Percentiles rank a stretch among this genome's conserved stretches.
Evolutionary conservation across 2,797 vertebrate species (phyloP).

Genomic region (Anabas testudineus): DNA sequence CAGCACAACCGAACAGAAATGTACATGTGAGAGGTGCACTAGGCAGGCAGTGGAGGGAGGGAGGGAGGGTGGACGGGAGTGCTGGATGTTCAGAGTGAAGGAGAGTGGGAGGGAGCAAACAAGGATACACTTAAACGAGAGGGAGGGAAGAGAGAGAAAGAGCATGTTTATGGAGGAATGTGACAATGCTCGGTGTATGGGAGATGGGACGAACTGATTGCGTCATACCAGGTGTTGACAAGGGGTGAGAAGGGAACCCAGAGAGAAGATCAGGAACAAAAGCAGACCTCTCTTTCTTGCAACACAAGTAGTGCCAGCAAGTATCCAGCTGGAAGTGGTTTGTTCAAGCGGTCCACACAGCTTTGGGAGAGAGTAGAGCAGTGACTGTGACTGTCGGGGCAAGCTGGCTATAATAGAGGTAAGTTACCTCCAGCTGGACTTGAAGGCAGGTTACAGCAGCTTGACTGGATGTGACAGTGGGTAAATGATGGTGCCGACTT

Average conservation of each 20-base stretch:
- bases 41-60: constrained; percentile 31
- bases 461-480: constrained; percentile 54
- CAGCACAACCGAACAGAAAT: constrained; percentile 35
- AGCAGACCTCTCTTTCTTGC: constrained; percentile 35
- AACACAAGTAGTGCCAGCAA: constrained; percentile 24
- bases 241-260: constrained; percentile 39
- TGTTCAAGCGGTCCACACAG: constrained; percentile 56
- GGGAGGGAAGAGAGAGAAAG: constrained; percentile 54
- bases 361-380: constrained; percentile 47
- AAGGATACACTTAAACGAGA: constrained; percentile 64
- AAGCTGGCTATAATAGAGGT: constrained; percentile 70
- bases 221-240: constrained; percentile 52
- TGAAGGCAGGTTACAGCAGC: constrained; percentile 36
- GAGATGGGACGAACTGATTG: constrained; percentile 74
- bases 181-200: constrained; percentile 72
- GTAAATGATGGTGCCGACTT: constrained; percentile 34
- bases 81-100: constrained; percentile 67
- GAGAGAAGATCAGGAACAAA: constrained; percentile 44
- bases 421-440: constrained; percentile 60
- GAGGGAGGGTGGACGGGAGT: constrained; percentile 35
- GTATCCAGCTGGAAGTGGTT: constrained; percentile 37
- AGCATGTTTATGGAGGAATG: constrained; percentile 77
- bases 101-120: constrained; percentile 74
- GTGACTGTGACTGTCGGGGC: constrained; percentile 45
- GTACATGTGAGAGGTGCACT: constrained; percentile 36